These are phyloP conservation scores for Neoitamus cyanurus DNA, from an alignment of 2,888 invertebrate species.

Conservation along the genomic window DNA sequence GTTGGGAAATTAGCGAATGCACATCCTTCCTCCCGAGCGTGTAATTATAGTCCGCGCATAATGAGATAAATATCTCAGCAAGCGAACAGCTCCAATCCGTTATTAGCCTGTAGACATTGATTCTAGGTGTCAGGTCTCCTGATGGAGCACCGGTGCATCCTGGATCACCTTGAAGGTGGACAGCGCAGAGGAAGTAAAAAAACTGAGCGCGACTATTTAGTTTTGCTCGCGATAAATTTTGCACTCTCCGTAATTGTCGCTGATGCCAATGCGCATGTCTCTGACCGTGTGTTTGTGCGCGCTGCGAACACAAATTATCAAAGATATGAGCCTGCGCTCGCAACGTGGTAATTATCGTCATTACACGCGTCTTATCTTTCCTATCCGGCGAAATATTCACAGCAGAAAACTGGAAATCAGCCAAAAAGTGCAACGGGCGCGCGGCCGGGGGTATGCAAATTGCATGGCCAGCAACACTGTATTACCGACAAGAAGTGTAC, in stretches of 20 bases:
- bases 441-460: conserved; percentile 41
- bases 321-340: conserved; percentile 33
- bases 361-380: conserved; percentile 50
- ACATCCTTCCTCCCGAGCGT: conserved; percentile 21
- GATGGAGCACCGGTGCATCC: not conserved
- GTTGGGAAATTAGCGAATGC: conserved; percentile 19
- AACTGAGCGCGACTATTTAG: not conserved
- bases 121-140: conserved; percentile 19
- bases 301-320: conserved; percentile 10
- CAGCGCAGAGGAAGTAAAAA: not conserved
- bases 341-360: conserved; percentile 50
- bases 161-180: not conserved
- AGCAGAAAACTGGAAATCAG: conserved; percentile 46
- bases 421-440: conserved; percentile 28
- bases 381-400: conserved; percentile 33
- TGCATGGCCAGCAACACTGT: conserved; percentile 41
- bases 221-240: conserved; percentile 7
- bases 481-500: conserved; percentile 49
- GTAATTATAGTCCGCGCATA: not conserved
- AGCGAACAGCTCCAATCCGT: conserved; percentile 4
- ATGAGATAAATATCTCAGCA: conserved; percentile 27
- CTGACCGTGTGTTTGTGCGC: not conserved
- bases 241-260: not conserved
- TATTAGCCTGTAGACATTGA: conserved; percentile 13
- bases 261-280: not conserved